Base-by-base conservation (phyloP, 2,113 vertebrate species). In the Calypte anna region DNA sequence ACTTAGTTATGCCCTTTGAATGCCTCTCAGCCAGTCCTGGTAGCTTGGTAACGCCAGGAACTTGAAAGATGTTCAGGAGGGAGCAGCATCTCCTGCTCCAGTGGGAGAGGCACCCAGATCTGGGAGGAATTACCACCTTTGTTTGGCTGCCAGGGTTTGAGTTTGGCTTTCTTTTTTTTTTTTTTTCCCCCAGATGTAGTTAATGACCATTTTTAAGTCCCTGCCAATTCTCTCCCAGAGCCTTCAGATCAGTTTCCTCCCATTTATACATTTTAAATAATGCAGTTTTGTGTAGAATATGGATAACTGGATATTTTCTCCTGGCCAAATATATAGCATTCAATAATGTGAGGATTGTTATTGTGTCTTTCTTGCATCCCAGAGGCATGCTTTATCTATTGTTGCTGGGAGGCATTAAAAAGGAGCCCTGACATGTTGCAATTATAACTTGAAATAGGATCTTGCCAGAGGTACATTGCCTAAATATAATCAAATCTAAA, bases 381-480 rank as follows among this genome's bases (percentile, higher is more conserved):
- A 91, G 74, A 91, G 95, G 95, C 86, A 70, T 28, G 66, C 83
- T 93, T 92, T 91, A 78, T 94, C 84, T 74, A 68, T 75, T 80
- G 88, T 55, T 88, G 93, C 86, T 93, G 88, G 77, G 38, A 91
- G 96, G 91, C 94, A 94, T 95, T 91, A 78, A 90, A 92, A 90
- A 91, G 84, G 58, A 96, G 11, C 69, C 80, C 44, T 86, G 90
- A 36, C 86, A 78, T 91, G 86, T 92, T 1, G 7, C 89, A 96
- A 90, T 96, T 96, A 93, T 28, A 82, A 86, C 86, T 95, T 94
- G 88, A 96, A 96, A 93, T 92, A 95, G 69, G 78, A 86, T 92
- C 91, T 91, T 86, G 68, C 91, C 84, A 82, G 76, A 81, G 78
- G 90, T 83, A 46, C 64, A 36, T 74, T 92, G 91, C 84, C 77